phyloP scores from a whole-genome alignment of 1,140 invertebrate genomes.

The Saccostrea echinata region DNA sequence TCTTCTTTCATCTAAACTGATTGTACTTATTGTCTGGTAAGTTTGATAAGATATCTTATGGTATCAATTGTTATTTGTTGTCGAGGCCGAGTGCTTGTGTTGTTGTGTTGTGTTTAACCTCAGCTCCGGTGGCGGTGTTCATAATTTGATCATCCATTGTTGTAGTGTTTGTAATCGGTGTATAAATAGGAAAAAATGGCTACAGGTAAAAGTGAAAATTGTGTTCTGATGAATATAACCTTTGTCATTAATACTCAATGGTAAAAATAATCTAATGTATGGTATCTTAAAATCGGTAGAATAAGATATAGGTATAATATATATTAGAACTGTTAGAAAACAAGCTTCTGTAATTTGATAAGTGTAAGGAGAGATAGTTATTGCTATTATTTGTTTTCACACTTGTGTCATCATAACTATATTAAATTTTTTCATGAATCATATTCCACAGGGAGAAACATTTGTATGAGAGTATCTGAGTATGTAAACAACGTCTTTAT shows the following conservation, averaged over 20 bases:
- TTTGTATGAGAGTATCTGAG: too few species aligned
- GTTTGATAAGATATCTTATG: conserved; percentile 2
- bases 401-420: too few species aligned
- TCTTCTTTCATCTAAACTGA: conserved; percentile 11
- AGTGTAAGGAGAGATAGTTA: too few species aligned
- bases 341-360: too few species aligned
- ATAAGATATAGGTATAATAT: too few species aligned
- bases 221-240: background rate
- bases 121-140: background rate
- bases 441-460: too few species aligned
- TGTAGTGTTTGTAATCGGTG: background rate
- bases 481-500: too few species aligned
- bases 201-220: conserved; percentile 19
- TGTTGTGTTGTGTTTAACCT: background rate
- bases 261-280: too few species aligned
- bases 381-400: too few species aligned
- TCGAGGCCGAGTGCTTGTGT: background rate
- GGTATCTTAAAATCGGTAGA: too few species aligned
- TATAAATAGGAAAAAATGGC: background rate
- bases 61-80: conserved; percentile 24
- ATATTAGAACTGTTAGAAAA: too few species aligned
- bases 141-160: background rate
- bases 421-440: too few species aligned
- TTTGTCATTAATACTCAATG: background rate
- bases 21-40: conserved; percentile 20